Base-by-base conservation (phyloP, 2,113 vertebrate genomes). In the Psilopogon haemacephalus region DNA sequence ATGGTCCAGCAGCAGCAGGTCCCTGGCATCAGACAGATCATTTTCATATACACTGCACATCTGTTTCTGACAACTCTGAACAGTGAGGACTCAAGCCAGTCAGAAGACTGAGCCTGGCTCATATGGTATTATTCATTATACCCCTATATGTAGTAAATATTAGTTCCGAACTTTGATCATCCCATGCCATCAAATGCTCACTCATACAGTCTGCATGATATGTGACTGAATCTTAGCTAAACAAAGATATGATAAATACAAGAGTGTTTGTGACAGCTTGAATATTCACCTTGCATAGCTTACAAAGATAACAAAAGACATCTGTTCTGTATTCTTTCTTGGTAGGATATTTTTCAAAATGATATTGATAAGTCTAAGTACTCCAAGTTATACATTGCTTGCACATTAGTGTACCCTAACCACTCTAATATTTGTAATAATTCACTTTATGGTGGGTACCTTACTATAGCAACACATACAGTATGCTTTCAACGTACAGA, bases 41-140 rank as follows among this genome's bases (percentile, higher is more conserved):
- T 69, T 42, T 68, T 56, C 62, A 42, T 37, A 58, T 0, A 54
- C 58, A 37, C 32, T 26, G 48, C 15, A 9, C 5, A 27, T 6
- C 28, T 63, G 28, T 14, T 44, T 26, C 23, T 26, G 19, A 33
- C 16, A 46, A 5, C 21, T 58, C 50, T 30, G 42, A 54, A 72
- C 0, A 3, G 35, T 0, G 0, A 8, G 8, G n/a, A 15, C 7
- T 59, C 64, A 15, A 76, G 55, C 10, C 32, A 33, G 64, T 3
- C 9, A 35, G 33, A 28, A 30, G 13, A 32, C 4, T 10, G 18
- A 84, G 7, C 32, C 18, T 23, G 16, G 23, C 15, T 79, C 55
- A 19, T 12, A 52, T 0, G 0, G 9, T 19, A 13, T 38, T 63
- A 30, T 10, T 11, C 27, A 27, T 24, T 5, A 27, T 20, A 59